phyloP scores from a whole-genome alignment of 2,797 vertebrate genomes.

The Merluccius polli region DNA sequence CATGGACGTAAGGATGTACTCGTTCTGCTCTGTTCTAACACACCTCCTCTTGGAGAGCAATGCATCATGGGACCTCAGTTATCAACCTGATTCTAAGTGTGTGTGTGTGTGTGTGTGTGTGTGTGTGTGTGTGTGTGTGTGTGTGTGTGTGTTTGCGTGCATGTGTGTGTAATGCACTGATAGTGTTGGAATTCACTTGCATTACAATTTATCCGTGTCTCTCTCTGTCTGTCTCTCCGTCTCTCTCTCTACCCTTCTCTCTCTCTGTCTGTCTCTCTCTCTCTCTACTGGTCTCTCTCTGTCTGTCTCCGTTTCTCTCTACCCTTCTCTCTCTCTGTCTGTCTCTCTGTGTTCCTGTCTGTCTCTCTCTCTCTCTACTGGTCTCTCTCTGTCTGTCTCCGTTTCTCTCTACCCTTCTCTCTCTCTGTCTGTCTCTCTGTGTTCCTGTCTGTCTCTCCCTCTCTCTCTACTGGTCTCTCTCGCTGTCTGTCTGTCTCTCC shows the following conservation, averaged over 20 bases:
- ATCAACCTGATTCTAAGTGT: constrained; percentile 15
- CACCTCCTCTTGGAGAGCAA: not conserved
- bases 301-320: not conserved
- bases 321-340: no score
- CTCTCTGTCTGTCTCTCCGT: not conserved
- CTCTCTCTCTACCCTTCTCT: not conserved
- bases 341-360: not conserved
- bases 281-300: not conserved
- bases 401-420: no score
- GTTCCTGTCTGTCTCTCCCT: no score
- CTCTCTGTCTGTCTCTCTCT: not conserved
- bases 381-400: no score
- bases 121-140: constrained; percentile 6
- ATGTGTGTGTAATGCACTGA: not conserved
- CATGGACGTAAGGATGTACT: not conserved
- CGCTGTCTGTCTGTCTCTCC: no score
- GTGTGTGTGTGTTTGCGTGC: constrained; percentile 3
- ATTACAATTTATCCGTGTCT: not conserved
- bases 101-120: constrained; percentile 2
- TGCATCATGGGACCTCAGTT: constrained; percentile 43
- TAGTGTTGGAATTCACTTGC: not conserved
- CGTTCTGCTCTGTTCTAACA: constrained; percentile 1
- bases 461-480: not conserved
- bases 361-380: no score
- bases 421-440: no score